Evolutionary conservation across 1,140 invertebrate species (phyloP).

Genomic region (Drosophila repletoides): DNA sequence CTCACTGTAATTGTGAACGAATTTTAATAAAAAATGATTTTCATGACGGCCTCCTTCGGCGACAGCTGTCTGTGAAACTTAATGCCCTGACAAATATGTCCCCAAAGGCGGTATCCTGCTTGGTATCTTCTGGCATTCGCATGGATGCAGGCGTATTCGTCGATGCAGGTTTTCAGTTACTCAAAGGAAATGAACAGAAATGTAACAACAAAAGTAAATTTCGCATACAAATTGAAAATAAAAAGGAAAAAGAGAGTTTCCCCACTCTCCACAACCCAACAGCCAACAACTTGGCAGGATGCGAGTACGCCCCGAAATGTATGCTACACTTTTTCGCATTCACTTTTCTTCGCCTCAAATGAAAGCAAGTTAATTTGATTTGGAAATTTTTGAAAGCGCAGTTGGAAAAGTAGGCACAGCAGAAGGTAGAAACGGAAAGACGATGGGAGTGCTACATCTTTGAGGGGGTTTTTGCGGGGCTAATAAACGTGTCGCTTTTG

Average conservation of each 20-base stretch:
- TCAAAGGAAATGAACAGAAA: slow-evolving; percentile 67
- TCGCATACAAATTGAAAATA: slow-evolving; percentile 46
- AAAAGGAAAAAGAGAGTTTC: neutral
- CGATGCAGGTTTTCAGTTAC: slow-evolving; percentile 56
- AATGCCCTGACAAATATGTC: slow-evolving; percentile 40
- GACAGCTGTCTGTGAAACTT: slow-evolving; percentile 36
- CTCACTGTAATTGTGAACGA: slow-evolving; percentile 37
- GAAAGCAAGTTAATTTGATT: slow-evolving; percentile 75
- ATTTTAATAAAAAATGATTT: slow-evolving; percentile 54
- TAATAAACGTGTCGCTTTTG: slow-evolving; percentile 62
- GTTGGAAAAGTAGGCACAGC: slow-evolving; percentile 24
- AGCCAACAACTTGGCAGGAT: slow-evolving; percentile 21
- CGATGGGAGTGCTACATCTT: neutral
- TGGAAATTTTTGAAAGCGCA: slow-evolving; percentile 56
- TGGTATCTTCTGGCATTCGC: slow-evolving; percentile 3
- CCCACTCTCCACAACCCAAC: slow-evolving; percentile 5
- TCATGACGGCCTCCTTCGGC: slow-evolving; percentile 6
- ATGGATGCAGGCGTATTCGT: slow-evolving; percentile 21
- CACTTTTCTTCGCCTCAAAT: slow-evolving; percentile 45
- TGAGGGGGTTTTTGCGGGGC: slow-evolving; percentile 8
- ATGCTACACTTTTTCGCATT: slow-evolving; percentile 26
- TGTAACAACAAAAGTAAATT: slow-evolving; percentile 66
- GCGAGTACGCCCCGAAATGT: slow-evolving; percentile 17
- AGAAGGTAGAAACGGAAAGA: too few species aligned
- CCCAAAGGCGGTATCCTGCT: slow-evolving; percentile 6